Base-by-base conservation (phyloP, 2,797 vertebrate species). In the Chromobotia macracanthus region DNA sequence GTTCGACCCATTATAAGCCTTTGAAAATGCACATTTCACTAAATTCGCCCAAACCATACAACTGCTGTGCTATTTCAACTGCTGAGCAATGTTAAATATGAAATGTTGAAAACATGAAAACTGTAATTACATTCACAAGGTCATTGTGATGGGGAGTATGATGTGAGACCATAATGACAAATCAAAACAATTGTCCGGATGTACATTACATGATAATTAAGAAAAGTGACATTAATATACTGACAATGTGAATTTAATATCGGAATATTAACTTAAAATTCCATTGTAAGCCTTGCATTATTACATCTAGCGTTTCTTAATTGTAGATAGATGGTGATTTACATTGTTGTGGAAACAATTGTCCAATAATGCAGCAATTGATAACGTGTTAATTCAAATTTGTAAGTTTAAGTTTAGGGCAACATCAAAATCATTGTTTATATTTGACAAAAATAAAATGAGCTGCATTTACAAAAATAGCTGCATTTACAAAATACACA, bases 261-360 rank as follows among this genome's bases (percentile, higher is more conserved):
- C 50, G 7, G 8, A 38, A 38, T 31, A 38, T 7, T 1, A 38
- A 38, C 35, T 16, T 56, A 18, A 7, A 3, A 25, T 25, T 19
- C 92, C 91, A 90, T 87, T 21, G 10, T 56, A 5, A 92, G 93
- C 91, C 90, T 89, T 76, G 91, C 92, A 94, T 95, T 95, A 93
- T 38, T 38, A 9, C 35, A 38, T 38, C 35, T 6, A 94, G 93
- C 91, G 92, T 96, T 96, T 95, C 96, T 97, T 96, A 97, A 96
- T 95, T 95, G 97, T 96, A 97, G 96, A 95, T 95, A 95, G 93
- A 95, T 94, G 94, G 93, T 94, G 95, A 95, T 95, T 95, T 95
- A 94, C 94, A 94, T 94, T 95, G n/a, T n/a, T n/a, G 31, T 5
- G 31, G 8, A 6, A 38, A 38, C n/a, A 38, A 94, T 95, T 94